These are phyloP conservation scores for Centropyge bicolor DNA, from an alignment of 2,797 vertebrate species.

Conservation along the genomic window DNA sequence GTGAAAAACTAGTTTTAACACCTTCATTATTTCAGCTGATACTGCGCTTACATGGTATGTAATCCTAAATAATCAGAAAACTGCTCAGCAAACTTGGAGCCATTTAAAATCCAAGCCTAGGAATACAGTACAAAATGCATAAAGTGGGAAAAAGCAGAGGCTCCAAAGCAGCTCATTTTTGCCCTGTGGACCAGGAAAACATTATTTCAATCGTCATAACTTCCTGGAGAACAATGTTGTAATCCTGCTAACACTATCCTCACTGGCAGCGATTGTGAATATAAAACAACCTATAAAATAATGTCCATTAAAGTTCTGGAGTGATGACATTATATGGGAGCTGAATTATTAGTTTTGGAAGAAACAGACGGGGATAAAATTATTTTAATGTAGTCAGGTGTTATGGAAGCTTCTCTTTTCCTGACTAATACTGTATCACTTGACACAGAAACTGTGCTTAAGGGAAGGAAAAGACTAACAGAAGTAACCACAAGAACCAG, in stretches of 20 bases:
- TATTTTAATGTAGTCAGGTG: neutral
- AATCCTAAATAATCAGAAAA: neutral
- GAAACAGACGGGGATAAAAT: neutral
- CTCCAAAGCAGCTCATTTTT: neutral
- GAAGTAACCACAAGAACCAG: conserved; percentile 13
- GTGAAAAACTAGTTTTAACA: neutral
- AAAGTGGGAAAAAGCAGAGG: neutral
- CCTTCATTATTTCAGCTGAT: neutral
- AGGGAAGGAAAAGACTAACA: neutral
- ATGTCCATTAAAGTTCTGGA: neutral
- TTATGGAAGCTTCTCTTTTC: neutral
- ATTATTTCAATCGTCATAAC: neutral
- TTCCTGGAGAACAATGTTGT: neutral
- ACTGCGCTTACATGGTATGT: neutral
- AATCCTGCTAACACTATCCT: neutral
- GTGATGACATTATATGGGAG: neutral
- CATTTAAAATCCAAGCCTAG: neutral
- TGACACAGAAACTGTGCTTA: neutral
- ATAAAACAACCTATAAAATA: neutral
- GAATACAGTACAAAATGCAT: neutral
- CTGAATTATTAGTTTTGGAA: conserved; percentile 11
- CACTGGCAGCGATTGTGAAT: neutral
- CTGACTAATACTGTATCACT: conserved; percentile 7
- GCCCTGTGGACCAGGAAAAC: neutral
- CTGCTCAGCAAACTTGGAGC: neutral